Evolutionary conservation across 2,888 invertebrate species (phyloP).

Genomic region (Ptilodon capucinus): DNA sequence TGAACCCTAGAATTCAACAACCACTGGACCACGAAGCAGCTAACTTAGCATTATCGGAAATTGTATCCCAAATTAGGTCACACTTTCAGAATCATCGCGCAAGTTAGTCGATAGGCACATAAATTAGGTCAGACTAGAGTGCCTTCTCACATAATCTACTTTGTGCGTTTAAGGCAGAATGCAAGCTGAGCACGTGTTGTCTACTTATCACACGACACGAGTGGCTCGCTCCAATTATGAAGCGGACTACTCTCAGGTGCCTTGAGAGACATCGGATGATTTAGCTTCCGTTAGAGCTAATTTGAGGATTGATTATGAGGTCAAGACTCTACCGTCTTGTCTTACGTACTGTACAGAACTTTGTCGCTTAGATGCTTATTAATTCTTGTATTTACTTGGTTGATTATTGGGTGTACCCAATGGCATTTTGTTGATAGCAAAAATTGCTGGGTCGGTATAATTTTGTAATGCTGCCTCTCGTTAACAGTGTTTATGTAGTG

Average conservation of each 20-base stretch:
- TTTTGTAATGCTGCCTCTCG: no score
- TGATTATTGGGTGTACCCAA: no score
- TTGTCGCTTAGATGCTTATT: background rate
- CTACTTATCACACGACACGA: constrained; percentile 36
- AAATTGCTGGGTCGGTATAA: no score
- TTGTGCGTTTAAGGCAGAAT: background rate
- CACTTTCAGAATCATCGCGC: background rate
- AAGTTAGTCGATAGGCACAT: background rate
- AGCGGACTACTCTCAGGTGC: constrained; percentile 26
- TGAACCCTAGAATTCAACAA: no score
- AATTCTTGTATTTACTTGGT: no score
- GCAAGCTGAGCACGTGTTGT: constrained; percentile 33
- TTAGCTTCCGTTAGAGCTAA: constrained; percentile 34
- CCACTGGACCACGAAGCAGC: no score
- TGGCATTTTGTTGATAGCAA: no score
- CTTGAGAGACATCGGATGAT: constrained; percentile 28
- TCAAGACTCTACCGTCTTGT: constrained; percentile 17
- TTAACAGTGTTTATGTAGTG: no score
- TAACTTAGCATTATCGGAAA: no score
- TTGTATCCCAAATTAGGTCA: background rate
- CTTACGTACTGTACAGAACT: background rate
- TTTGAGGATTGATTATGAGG: constrained; percentile 30
- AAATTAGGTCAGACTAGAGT: constrained; percentile 4
- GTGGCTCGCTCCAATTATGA: constrained; percentile 40
- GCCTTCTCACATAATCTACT: constrained; percentile 6